These are phyloP conservation scores for Dendrolimus houi DNA, from an alignment of 2,888 invertebrate species.

Conservation along the genomic window DNA sequence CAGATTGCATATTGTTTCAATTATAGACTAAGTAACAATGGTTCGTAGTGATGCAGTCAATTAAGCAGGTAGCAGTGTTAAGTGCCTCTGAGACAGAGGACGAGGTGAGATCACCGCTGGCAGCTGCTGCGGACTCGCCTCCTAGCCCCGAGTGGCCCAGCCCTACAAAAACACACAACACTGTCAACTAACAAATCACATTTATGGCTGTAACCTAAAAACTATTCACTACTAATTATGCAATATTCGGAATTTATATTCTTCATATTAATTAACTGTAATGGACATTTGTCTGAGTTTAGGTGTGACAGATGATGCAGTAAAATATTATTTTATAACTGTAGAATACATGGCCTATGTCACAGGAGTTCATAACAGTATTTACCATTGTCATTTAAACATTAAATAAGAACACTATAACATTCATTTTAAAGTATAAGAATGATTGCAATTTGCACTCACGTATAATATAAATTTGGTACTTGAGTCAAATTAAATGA, in stretches of 20 bases:
- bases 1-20: constrained; percentile 82
- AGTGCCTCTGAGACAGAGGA: constrained; percentile 70
- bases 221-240: too few relatives aligned
- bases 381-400: too few relatives aligned
- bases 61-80: constrained; percentile 79
- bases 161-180: constrained; percentile 59
- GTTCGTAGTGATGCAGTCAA: constrained; percentile 77
- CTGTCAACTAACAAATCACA: constrained; percentile 15
- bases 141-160: constrained; percentile 82
- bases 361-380: too few relatives aligned
- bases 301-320: constrained; percentile 1
- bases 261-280: too few relatives aligned
- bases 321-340: background rate
- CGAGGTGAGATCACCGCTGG: constrained; percentile 74
- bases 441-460: too few relatives aligned
- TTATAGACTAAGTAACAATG: constrained; percentile 79
- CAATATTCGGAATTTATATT: too few relatives aligned
- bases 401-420: too few relatives aligned
- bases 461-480: too few relatives aligned
- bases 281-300: too few relatives aligned
- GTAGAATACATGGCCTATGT: too few relatives aligned
- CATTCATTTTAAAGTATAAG: too few relatives aligned
- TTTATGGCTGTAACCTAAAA: background rate
- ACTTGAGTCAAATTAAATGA: too few relatives aligned
- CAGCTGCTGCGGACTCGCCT: constrained; percentile 75